Evolutionary conservation across 2,888 invertebrate species (phyloP), one percentile per base, ranked within the genome.

Genomic region (Coremacera marginata): DNA sequence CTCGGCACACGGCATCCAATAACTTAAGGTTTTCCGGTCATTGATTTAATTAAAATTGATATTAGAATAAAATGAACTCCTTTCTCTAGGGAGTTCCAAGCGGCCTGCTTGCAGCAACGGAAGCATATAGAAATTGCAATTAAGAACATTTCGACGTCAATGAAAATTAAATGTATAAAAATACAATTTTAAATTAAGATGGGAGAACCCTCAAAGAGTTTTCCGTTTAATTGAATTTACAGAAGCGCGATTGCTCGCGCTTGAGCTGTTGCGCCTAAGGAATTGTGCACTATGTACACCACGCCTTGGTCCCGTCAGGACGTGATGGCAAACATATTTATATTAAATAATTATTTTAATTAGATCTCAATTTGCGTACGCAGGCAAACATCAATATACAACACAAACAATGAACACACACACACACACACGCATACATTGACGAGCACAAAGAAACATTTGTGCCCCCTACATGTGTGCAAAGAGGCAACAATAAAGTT

Each of bases 41-140:
- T 78, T 75, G 76, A 78, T 78, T 79, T 79, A 71, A 79, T 79
- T 76, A 78, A 71, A 76, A 78, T 34, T 75, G 75, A 79, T 74
- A 74, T 74, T 74, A 55, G 22, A 67, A 55, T 74, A 25, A 67
- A 72, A 55, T 37, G 65, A 37, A 74, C 11, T 31, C 31, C 5
- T 63, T 55, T 31, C 31, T 51, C 14, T n/a, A 7, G 19, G 71
- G 22, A 62, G 62, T 22, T 34, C 44, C 11, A 67, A 16, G 27
- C 57, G 57, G 3, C 25, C 55, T 25, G 73, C 51, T 7, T 19
- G n/a, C n/a, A 19, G 57, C 57, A 60, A 51, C 14, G 34, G 37
- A 55, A 52, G 62, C 60, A 25, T 51, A 27, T 16, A 52, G 25
- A 16, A 74, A 67, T 74, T 55, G 34, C 74, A 74, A 67, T 74